Percentiles rank a stretch among this genome's conserved stretches.
Evolutionary conservation across 1,140 invertebrate genomes (phyloP).

Genomic region (Drosophila asahinai): DNA sequence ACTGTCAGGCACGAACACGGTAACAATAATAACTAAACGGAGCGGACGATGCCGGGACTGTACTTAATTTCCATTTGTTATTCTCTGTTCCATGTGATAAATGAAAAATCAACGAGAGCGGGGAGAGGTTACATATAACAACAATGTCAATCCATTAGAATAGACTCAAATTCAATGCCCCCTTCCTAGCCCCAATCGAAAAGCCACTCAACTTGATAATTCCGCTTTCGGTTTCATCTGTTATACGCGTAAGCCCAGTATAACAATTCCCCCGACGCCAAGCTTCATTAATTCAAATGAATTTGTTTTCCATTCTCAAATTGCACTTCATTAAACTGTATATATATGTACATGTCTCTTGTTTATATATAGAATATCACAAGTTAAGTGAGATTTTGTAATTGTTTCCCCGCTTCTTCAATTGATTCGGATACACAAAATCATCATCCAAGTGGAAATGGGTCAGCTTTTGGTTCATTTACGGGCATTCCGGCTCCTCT

Average conservation of each 20-base stretch:
- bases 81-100: conserved; percentile 38
- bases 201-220: conserved; percentile 55
- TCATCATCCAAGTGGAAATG: conserved; percentile 60
- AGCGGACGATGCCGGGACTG: conserved; percentile 50
- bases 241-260: conserved; percentile 46
- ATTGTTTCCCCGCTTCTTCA: conserved; percentile 50
- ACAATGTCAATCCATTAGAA: conserved; percentile 55
- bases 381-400: conserved; percentile 55
- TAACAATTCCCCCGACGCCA: conserved; percentile 41
- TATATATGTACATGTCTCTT: neutral
- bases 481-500: conserved; percentile 7
- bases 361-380: conserved; percentile 12
- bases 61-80: conserved; percentile 61
- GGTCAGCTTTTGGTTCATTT: conserved; percentile 43
- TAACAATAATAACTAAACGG: conserved; percentile 26
- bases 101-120: conserved; percentile 16
- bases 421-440: conserved; percentile 53
- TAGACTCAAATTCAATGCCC: conserved; percentile 24
- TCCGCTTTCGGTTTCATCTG: conserved; percentile 75
- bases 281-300: conserved; percentile 64
- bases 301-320: conserved; percentile 47
- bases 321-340: conserved; percentile 28
- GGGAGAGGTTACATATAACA: neutral
- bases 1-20: conserved; percentile 58
- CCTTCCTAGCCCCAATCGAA: neutral